A percentile compares a stretch with the other conserved stretches of the same genome.
Evolutionary conservation across 53 echinoderm and acorn worm genomes (phyloP).

Genomic region (Hippasteria phrygiana): DNA sequence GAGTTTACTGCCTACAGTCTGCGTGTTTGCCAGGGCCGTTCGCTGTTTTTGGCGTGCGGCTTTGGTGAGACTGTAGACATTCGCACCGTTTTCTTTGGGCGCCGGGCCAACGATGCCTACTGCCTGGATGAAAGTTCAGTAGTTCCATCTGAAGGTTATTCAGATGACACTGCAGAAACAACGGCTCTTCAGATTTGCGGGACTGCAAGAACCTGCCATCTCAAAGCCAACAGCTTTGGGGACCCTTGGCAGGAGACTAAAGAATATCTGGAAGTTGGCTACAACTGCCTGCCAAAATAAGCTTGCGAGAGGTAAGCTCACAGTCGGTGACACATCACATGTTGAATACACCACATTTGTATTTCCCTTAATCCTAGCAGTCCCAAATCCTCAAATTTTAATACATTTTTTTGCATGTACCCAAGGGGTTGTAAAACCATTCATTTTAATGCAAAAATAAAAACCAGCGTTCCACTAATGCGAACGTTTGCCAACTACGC

Average conservation of each 20-base stretch:
- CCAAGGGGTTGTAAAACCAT: too few species aligned
- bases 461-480: too few species aligned
- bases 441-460: too few species aligned
- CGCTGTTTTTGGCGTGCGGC: background rate
- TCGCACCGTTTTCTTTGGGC: background rate
- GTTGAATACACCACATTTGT: too few species aligned
- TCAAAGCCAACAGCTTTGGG: background rate
- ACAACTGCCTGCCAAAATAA: background rate
- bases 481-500: too few species aligned
- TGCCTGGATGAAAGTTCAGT: background rate
- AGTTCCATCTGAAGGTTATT: background rate
- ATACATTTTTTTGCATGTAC: too few species aligned
- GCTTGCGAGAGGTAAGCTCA: background rate
- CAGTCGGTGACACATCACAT: too few species aligned
- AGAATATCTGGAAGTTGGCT: constrained; percentile 4
- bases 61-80: background rate
- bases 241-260: background rate
- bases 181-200: background rate
- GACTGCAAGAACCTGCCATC: background rate
- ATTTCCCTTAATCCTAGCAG: too few species aligned
- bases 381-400: too few species aligned
- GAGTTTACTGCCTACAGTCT: constrained; percentile 21
- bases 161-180: background rate
- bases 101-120: background rate
- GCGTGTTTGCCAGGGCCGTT: constrained; percentile 49